phyloP scores from a whole-genome alignment of 2,888 invertebrate species.

The Omphaloscelis lunosa region DNA sequence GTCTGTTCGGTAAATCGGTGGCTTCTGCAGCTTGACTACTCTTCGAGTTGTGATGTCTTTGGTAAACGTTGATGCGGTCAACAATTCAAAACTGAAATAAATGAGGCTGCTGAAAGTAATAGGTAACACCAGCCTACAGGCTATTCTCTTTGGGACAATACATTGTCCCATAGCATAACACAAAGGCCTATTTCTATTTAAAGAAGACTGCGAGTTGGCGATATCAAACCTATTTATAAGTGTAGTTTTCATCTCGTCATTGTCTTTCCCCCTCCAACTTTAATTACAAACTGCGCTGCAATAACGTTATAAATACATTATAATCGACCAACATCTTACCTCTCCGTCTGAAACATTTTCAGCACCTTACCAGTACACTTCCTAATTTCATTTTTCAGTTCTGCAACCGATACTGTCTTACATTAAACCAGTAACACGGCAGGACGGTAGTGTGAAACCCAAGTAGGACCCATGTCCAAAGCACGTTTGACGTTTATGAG shows the following conservation, averaged over 20 bases:
- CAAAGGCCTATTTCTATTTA: background rate
- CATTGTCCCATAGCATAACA: background rate
- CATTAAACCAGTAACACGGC: slow-evolving; percentile 73
- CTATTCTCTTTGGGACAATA: too few relatives aligned
- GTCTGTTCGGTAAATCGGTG: too few relatives aligned
- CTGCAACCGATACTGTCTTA: slow-evolving; percentile 43
- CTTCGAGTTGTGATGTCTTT: too few relatives aligned
- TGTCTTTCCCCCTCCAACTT: background rate
- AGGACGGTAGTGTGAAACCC: slow-evolving; percentile 80
- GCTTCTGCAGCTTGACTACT: too few relatives aligned
- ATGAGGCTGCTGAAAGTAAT: background rate
- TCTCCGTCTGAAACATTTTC: background rate
- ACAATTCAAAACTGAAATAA: background rate
- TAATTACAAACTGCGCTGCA: background rate
- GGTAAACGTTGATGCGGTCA: too few relatives aligned
- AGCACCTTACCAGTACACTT: background rate
- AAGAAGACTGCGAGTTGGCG: background rate
- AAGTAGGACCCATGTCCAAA: slow-evolving; percentile 82
- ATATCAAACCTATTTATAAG: background rate
- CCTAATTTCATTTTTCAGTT: slow-evolving; percentile 64
- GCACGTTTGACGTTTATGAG: slow-evolving; percentile 87
- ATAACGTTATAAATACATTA: slow-evolving; percentile 1
- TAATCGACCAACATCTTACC: background rate
- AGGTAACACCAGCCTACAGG: background rate
- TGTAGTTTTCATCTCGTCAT: too few relatives aligned